Conservation (phyloP, 2,888 invertebrate species). For the Drosophila fulvimacula region DNA sequence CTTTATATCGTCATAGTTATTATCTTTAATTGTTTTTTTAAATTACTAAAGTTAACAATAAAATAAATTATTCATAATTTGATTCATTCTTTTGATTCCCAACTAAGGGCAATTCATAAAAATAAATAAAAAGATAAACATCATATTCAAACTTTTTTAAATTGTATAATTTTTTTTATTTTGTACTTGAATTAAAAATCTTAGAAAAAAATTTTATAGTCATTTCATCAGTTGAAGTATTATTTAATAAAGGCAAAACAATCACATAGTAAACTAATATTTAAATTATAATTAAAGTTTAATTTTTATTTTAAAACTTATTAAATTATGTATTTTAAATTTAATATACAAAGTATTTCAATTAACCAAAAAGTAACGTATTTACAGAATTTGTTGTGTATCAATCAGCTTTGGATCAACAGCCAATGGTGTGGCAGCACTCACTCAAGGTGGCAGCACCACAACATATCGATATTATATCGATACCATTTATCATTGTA, state of each 20-base stretch:
- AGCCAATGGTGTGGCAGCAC: slow-evolving; percentile 1
- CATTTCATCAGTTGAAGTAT: no score
- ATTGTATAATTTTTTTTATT: no score
- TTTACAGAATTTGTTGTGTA: background rate
- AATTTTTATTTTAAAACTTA: no score
- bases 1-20: background rate
- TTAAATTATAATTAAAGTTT: no score
- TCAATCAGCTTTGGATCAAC: slow-evolving; percentile 18
- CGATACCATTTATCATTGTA: slow-evolving; percentile 9
- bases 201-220: no score
- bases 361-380: slow-evolving; percentile 4
- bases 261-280: background rate
- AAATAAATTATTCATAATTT: background rate
- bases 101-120: no score
- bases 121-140: no score
- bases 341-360: no score
- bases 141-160: no score
- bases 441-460: slow-evolving; percentile 9
- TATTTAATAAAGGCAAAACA: no score
- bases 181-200: no score
- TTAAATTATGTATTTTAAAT: no score
- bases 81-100: background rate
- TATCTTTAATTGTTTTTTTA: background rate
- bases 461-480: slow-evolving; percentile 8
- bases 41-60: background rate